A percentile compares a stretch with the other conserved stretches of the same genome.
Evolutionary conservation across 2,888 invertebrate species (phyloP).

Genomic region (Lottia scabra): DNA sequence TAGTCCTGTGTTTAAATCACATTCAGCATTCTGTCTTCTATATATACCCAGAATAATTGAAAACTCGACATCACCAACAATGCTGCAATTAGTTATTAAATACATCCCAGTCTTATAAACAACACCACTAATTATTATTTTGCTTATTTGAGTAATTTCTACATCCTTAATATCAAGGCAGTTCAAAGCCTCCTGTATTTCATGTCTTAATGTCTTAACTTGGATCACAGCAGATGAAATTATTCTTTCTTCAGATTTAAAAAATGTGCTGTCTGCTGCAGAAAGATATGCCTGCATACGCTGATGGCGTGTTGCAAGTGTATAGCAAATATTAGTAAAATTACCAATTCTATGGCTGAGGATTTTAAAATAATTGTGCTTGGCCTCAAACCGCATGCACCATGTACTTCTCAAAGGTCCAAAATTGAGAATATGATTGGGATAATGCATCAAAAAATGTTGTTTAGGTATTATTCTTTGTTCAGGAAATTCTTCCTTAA

Average conservation of each 20-base stretch:
- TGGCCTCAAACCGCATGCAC: no score
- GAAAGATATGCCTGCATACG: not conserved
- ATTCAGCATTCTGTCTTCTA: not conserved
- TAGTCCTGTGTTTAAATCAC: not conserved
- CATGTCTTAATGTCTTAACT: slow-evolving; percentile 1
- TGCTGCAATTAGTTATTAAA: not conserved
- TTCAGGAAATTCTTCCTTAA: no score
- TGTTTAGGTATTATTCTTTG: no score
- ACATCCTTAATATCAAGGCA: not conserved
- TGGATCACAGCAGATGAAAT: not conserved
- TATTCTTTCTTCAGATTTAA: not conserved
- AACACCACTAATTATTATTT: not conserved
- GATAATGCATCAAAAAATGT: no score
- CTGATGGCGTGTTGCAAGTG: no score
- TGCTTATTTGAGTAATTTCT: slow-evolving; percentile 7
- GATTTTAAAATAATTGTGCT: no score
- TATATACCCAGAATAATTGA: not conserved
- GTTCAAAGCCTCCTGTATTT: slow-evolving; percentile 2
- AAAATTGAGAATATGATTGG: no score
- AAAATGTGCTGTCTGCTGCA: not conserved
- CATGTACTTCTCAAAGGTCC: no score
- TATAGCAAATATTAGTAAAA: no score
- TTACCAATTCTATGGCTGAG: no score
- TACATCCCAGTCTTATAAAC: not conserved
- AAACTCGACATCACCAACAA: not conserved